Evolutionary conservation across 2,888 invertebrate genomes (phyloP).

Genomic region (Choreutis nemorana): DNA sequence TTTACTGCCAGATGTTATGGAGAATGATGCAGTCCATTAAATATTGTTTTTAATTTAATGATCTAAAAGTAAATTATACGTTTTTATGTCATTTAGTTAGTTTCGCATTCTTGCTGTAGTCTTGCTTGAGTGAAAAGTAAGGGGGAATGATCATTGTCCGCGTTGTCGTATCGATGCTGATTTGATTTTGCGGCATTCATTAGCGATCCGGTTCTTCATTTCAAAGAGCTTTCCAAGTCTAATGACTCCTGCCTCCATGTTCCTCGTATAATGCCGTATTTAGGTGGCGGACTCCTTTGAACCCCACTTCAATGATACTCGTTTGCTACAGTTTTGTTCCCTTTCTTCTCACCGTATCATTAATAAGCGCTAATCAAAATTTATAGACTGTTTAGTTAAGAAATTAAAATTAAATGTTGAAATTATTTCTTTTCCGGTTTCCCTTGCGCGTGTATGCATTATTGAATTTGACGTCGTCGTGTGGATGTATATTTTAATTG

Average conservation of each 20-base stretch:
- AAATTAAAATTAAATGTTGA: no score
- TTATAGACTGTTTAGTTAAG: conserved; percentile 27
- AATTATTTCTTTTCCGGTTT: conserved; percentile 5
- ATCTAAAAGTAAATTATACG: no score
- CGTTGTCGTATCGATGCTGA: conserved; percentile 57
- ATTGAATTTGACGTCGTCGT: conserved; percentile 4
- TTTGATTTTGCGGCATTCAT: conserved; percentile 63
- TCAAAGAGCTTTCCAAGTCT: conserved; percentile 52
- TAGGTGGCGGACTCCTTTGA: conserved; percentile 56
- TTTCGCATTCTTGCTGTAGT: no score
- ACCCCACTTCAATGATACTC: conserved; percentile 28
- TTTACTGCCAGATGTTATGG: conserved; percentile 16
- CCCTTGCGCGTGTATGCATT: conserved; percentile 1
- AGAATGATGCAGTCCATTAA: no score
- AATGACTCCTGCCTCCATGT: conserved; percentile 52
- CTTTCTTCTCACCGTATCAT: no score
- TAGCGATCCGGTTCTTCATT: conserved; percentile 60
- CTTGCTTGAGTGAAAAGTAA: no score
- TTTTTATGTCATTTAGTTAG: no score
- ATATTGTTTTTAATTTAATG: no score
- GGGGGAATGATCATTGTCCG: no score
- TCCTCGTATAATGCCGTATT: conserved; percentile 54
- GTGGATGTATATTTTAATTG: conserved; percentile 5
- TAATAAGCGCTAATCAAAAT: conserved; percentile 36
- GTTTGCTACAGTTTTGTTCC: conserved; percentile 30